phyloP scores from a whole-genome alignment of 2,888 invertebrate genomes.

The Volucella inflata region DNA sequence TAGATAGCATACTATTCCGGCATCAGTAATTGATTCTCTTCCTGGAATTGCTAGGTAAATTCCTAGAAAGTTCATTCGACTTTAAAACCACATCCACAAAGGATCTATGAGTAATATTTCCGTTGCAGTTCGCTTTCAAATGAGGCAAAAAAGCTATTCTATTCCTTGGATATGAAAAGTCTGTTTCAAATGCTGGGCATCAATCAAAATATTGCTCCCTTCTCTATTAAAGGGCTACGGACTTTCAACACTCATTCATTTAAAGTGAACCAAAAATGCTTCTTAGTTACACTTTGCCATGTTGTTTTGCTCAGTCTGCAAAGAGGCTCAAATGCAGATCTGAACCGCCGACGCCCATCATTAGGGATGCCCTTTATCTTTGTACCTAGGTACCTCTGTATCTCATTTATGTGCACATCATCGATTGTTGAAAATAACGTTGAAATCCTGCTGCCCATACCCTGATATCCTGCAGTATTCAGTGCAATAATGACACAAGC shows the following conservation, averaged over 20 bases:
- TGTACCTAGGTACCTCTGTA: slow-evolving; percentile 16
- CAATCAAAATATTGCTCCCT: neutral
- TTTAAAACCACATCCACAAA: no score
- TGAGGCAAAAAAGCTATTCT: no score
- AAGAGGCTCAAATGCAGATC: neutral
- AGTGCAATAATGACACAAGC: slow-evolving; percentile 60
- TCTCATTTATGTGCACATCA: slow-evolving; percentile 26
- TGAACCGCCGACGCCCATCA: slow-evolving; percentile 25
- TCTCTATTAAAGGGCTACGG: neutral
- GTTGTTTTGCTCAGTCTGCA: neutral
- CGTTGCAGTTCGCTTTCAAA: no score
- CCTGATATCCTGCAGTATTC: neutral
- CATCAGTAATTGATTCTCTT: no score
- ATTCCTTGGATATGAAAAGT: no score
- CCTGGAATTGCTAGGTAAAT: no score
- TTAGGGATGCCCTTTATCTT: slow-evolving; percentile 42
- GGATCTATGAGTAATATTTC: no score
- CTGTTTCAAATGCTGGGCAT: no score
- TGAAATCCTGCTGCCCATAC: neutral
- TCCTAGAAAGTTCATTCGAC: no score
- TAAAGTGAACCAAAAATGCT: slow-evolving; percentile 33
- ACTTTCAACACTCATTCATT: neutral
- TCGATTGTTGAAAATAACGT: slow-evolving; percentile 48
- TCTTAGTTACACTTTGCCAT: slow-evolving; percentile 21
- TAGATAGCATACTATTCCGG: no score